Base-by-base conservation (phyloP, 2,888 invertebrate genomes). In the Chloroclystis v-ata region DNA sequence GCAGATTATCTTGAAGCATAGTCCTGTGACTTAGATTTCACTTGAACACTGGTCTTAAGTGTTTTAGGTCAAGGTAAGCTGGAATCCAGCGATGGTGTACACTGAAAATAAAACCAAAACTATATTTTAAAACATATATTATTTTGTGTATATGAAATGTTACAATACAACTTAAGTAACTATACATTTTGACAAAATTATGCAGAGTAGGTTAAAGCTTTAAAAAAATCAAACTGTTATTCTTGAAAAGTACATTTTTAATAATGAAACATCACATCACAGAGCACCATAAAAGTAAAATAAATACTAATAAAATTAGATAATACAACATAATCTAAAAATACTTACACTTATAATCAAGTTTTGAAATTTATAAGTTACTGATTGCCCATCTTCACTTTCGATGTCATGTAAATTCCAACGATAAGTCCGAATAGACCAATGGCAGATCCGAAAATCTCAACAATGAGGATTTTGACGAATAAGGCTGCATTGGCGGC, bases 371-470 rank as follows among this genome's bases (percentile, higher is more conserved):
- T 69, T 72, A 69, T 74, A 75, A 66, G 63, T 82, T 83, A 82
- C 75, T 90, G 91, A 78, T 91, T 91, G 69, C 93, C 93, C 93
- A 93, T 93, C 82, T 93, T 94, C 56, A 93, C 92, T 84, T 91
- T 94, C 57, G 94, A 93, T 51, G 93, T 93, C 94, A 97, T 95
- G 78, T 96, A 96, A 79, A 99, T 98, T 60, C 98, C 98, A 57
- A 99, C 98, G 81, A 99, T 99, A 46, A 99, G 91, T 44, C 99
- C 99, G 82, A 99, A 99, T 13, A 99, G 91, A 71, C 99, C 99
- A 73, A 99, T 99, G 67, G 99, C 99, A 71, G 97, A 97, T 49
- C 98, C 99, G 75, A 99, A 99, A 84, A 99, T 99, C 89, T 99
- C 99, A 35, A 99, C 95, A 78, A 99, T 98, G 32, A 99, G 91